phyloP scores from a whole-genome alignment of 2,113 vertebrate species.

The Gavia stellata region DNA sequence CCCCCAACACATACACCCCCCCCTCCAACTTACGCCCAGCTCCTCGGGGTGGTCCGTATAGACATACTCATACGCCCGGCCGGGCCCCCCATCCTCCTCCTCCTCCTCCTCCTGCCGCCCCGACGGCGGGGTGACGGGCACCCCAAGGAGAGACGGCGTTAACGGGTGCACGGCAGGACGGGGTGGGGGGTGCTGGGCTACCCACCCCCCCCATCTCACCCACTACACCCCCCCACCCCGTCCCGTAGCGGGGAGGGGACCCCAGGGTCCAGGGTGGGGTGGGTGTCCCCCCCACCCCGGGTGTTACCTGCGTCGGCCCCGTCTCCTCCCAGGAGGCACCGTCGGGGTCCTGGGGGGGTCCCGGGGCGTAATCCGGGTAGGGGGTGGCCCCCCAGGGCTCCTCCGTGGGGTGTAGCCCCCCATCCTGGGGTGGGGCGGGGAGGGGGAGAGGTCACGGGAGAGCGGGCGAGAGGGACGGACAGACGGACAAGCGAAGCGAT shows the following conservation, averaged over 20 bases:
- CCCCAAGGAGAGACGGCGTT: background rate
- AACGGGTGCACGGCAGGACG: background rate
- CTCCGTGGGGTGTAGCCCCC: background rate
- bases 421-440: background rate
- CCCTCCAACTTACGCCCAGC: slow-evolving; percentile 60
- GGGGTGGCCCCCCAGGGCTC: background rate
- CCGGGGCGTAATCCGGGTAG: background rate
- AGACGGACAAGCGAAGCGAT: background rate
- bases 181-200: too few species aligned
- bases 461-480: background rate
- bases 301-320: background rate
- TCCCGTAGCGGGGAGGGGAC: background rate
- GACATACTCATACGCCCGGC: slow-evolving; percentile 78
- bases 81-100: background rate
- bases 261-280: background rate
- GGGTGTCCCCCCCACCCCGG: background rate
- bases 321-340: background rate
- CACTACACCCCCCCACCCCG: background rate
- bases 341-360: background rate
- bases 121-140: too few species aligned
- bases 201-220: too few species aligned
- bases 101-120: background rate
- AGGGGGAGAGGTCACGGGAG: background rate
- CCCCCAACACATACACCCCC: too few species aligned
- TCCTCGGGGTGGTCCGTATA: slow-evolving; percentile 83